A percentile compares a stretch with the other conserved stretches of the same genome.
Evolutionary conservation across 2,113 vertebrate genomes (phyloP).

Genomic region (Sylvietta virens): DNA sequence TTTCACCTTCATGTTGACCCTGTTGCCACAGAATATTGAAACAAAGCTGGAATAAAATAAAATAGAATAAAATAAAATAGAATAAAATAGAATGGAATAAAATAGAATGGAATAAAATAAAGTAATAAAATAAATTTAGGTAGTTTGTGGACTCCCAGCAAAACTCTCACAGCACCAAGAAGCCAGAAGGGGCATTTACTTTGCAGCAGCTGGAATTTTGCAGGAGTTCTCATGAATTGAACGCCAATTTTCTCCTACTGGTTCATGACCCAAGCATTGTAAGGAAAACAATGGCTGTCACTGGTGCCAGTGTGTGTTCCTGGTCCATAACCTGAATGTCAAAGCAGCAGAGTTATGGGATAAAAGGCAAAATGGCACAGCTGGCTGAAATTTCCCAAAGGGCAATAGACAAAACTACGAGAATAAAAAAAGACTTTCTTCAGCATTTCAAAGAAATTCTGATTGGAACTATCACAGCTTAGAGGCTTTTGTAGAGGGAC

Average conservation of each 20-base stretch:
- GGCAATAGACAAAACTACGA: not conserved
- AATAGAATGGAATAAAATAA: not conserved
- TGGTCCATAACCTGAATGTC: constrained; percentile 50
- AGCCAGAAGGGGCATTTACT: not conserved
- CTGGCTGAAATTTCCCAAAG: constrained; percentile 33
- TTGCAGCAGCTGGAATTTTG: constrained; percentile 18
- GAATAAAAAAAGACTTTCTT: not conserved
- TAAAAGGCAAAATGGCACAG: constrained; percentile 31
- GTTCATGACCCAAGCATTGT: constrained; percentile 8
- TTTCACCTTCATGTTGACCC: not conserved
- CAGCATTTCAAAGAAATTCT: not conserved
- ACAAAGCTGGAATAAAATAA: not conserved
- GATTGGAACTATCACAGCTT: not conserved
- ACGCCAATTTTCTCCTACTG: not conserved
- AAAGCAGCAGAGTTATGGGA: not conserved
- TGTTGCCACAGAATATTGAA: not conserved
- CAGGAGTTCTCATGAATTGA: constrained; percentile 18
- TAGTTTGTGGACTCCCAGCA: not conserved
- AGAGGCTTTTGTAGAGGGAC: not conserved
- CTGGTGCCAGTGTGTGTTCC: constrained; percentile 36
- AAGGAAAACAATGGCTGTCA: constrained; percentile 44
- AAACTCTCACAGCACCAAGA: not conserved
- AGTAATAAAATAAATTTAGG: not conserved
- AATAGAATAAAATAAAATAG: not conserved
- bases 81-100: not conserved